A percentile compares a stretch with the other conserved stretches of the same genome.
Evolutionary conservation across 2,113 vertebrate species (phyloP).

Genomic region (Cisticola juncidis): DNA sequence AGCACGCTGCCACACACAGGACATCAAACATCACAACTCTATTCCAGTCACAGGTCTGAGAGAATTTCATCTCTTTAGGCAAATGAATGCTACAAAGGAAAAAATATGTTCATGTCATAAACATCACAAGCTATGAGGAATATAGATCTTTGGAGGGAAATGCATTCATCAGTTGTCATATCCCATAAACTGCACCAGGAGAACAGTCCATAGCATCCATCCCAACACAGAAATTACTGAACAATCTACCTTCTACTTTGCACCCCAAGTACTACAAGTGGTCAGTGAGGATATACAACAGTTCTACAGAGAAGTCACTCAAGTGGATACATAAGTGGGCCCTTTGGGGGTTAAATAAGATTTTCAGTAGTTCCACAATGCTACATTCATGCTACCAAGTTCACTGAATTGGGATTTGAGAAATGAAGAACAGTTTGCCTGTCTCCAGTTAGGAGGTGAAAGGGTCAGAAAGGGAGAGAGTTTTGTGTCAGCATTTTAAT

Average conservation of each 20-base stretch:
- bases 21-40: neutral
- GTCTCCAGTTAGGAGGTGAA: neutral
- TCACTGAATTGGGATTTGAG: constrained; percentile 21
- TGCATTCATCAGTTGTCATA: neutral
- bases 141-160: constrained; percentile 63
- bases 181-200: neutral
- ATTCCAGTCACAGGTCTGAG: neutral
- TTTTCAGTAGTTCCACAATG: constrained; percentile 51
- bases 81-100: constrained; percentile 38
- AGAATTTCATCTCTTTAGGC: neutral
- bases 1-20: neutral
- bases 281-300: constrained; percentile 5
- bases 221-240: neutral
- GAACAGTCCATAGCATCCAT: neutral
- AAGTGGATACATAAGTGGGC: neutral
- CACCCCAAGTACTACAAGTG: neutral
- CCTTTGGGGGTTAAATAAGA: neutral
- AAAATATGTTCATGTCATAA: neutral
- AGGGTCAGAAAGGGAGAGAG: neutral
- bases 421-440: constrained; percentile 13
- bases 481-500: constrained; percentile 1
- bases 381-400: constrained; percentile 70
- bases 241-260: neutral
- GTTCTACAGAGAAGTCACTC: constrained; percentile 25
- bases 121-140: constrained; percentile 40